A percentile compares a stretch with the other conserved stretches of the same genome.
Evolutionary conservation across 2,113 vertebrate genomes (phyloP).

Genomic region (Hydrochoerus hydrochaeris): DNA sequence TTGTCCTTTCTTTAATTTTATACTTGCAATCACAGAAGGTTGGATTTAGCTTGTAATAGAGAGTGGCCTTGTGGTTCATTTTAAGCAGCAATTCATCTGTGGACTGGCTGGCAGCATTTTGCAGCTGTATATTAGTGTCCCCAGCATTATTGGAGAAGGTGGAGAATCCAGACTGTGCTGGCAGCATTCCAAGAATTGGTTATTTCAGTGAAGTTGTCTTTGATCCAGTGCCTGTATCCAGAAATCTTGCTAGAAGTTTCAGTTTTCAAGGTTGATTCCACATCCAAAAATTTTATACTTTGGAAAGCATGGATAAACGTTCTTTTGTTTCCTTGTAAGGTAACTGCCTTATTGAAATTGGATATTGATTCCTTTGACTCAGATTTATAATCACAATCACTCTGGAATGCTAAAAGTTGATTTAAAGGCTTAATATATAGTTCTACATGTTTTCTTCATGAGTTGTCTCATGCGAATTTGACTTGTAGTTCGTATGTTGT

Average conservation of each 20-base stretch:
- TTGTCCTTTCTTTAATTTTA: constrained; percentile 58
- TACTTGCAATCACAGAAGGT: constrained; percentile 54
- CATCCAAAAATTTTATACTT: not conserved
- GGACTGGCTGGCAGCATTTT: not conserved
- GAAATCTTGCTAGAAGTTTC: not conserved
- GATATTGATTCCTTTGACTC: constrained; percentile 78
- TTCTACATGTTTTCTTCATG: constrained; percentile 30
- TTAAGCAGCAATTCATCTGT: not conserved
- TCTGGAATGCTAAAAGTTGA: not conserved
- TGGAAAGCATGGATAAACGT: not conserved
- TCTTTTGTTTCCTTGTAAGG: not conserved
- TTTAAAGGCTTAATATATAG: constrained; percentile 53
- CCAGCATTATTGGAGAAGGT: not conserved
- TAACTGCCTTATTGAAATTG: constrained; percentile 74
- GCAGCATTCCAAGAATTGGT: not conserved
- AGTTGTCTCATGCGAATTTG: not conserved
- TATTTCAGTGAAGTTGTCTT: not conserved
- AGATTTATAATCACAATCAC: constrained; percentile 54
- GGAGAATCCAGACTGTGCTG: not conserved
- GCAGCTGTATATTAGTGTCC: not conserved
- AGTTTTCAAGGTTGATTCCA: not conserved
- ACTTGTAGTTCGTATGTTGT: constrained; percentile 41
- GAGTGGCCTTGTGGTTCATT: not conserved
- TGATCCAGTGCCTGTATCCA: not conserved
- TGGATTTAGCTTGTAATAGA: constrained; percentile 34